phyloP scores from a whole-genome alignment of 2,113 vertebrate species.

The Erythrocebus patas region DNA sequence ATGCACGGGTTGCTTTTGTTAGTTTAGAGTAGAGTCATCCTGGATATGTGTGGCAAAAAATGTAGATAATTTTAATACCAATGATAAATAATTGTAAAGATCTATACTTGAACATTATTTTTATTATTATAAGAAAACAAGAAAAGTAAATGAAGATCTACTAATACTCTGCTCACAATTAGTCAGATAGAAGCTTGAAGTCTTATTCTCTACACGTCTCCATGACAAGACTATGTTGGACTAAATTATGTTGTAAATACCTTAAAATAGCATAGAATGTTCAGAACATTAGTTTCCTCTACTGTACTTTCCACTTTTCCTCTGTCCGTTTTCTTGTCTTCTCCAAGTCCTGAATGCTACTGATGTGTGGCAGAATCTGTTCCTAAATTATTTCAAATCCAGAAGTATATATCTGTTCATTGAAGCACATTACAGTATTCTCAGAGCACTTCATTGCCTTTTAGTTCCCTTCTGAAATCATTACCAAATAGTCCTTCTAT shows the following conservation, averaged over 20 bases:
- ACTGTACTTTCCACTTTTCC: background rate
- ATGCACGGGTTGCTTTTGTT: constrained; percentile 22
- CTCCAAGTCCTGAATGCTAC: background rate
- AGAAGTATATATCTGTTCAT: constrained; percentile 29
- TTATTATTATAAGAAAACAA: background rate
- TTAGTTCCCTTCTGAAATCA: constrained; percentile 58
- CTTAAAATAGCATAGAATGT: background rate
- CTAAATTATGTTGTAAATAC: background rate
- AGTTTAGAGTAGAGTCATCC: background rate
- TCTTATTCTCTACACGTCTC: background rate
- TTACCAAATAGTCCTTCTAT: constrained; percentile 55
- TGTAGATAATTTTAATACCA: background rate
- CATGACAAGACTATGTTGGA: background rate
- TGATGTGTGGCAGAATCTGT: background rate
- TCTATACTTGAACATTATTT: background rate
- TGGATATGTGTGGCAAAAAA: background rate
- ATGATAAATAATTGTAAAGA: background rate
- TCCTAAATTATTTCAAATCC: constrained; percentile 36
- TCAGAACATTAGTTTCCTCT: background rate
- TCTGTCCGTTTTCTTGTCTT: background rate
- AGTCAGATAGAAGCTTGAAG: background rate
- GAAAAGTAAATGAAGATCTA: background rate
- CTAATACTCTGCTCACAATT: background rate
- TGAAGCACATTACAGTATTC: background rate
- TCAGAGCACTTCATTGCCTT: constrained; percentile 33